Percentiles rank a stretch among this genome's conserved stretches.
Evolutionary conservation across 1,140 invertebrate species (phyloP).

Genomic region (Varroa destructor): DNA sequence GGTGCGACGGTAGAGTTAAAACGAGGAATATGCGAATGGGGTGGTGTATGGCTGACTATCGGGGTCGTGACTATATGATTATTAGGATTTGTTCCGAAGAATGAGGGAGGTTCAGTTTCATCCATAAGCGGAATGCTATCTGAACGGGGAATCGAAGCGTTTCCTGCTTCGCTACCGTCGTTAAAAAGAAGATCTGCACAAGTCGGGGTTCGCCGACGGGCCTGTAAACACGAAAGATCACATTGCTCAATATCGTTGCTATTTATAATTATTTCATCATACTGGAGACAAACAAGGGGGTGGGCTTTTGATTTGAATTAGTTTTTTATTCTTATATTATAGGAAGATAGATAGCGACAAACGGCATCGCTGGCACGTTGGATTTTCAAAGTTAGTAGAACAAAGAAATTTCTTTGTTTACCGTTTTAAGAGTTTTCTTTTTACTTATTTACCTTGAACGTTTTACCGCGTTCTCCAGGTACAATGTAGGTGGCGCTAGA

Average conservation of each 20-base stretch:
- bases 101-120: constrained; percentile 3
- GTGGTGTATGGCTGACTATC: background rate
- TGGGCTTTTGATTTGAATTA: too few species aligned
- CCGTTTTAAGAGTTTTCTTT: too few species aligned
- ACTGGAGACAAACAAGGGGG: too few species aligned
- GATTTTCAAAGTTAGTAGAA: too few species aligned
- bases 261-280: too few species aligned
- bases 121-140: constrained; percentile 21
- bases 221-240: constrained; percentile 3
- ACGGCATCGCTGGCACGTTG: too few species aligned
- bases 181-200: constrained; percentile 30
- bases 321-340: too few species aligned
- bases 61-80: background rate
- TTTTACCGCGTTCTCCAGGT: constrained; percentile 25
- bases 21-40: constrained; percentile 13
- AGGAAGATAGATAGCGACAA: too few species aligned
- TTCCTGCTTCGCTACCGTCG: background rate
- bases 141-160: background rate
- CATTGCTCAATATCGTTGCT: too few species aligned
- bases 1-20: background rate
- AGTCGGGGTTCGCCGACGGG: constrained; percentile 37
- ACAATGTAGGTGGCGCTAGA: constrained; percentile 27
- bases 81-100: background rate
- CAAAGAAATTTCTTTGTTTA: too few species aligned
- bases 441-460: background rate